Evolutionary conservation across 92 coral and sea anemone species (phyloP).

Genomic region (Isaurus tuberculatus): DNA sequence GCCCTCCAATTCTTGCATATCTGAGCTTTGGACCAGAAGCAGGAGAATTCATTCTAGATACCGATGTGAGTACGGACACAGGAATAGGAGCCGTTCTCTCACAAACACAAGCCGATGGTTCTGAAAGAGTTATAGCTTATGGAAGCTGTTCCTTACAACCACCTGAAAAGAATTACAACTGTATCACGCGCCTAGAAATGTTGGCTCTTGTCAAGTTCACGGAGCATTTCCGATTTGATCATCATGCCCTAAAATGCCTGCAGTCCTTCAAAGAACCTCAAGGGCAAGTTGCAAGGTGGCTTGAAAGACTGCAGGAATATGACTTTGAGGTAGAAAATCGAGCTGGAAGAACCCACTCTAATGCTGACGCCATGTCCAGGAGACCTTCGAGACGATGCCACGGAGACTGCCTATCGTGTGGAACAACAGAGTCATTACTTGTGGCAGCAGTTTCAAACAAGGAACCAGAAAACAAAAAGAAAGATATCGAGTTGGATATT

Average conservation of each 20-base stretch:
- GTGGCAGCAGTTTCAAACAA: neutral
- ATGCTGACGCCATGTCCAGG: slow-evolving; percentile 8
- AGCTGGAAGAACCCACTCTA: slow-evolving; percentile 43
- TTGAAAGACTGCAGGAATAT: slow-evolving; percentile 63
- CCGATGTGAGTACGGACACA: too few species aligned
- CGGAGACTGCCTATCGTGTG: neutral
- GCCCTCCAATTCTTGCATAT: slow-evolving; percentile 60
- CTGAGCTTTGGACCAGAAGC: slow-evolving; percentile 39
- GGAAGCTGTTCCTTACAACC: slow-evolving; percentile 54
- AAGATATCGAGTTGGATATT: too few species aligned
- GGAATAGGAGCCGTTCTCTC: slow-evolving; percentile 53
- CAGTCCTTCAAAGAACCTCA: slow-evolving; percentile 64
- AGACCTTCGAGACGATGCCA: slow-evolving; percentile 6
- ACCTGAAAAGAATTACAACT: slow-evolving; percentile 42
- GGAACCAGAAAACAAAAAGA: neutral
- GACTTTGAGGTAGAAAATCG: slow-evolving; percentile 60
- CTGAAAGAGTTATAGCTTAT: slow-evolving; percentile 58
- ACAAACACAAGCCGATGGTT: slow-evolving; percentile 49
- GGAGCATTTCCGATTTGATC: slow-evolving; percentile 9
- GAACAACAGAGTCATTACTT: neutral
- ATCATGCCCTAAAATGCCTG: slow-evolving; percentile 55
- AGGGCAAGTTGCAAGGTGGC: slow-evolving; percentile 67
- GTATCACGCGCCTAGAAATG: slow-evolving; percentile 43
- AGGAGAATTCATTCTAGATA: slow-evolving; percentile 35
- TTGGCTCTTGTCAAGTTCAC: neutral